Conservation (phyloP, 1,140 invertebrate species). For the Trypoxylus dichotomus region DNA sequence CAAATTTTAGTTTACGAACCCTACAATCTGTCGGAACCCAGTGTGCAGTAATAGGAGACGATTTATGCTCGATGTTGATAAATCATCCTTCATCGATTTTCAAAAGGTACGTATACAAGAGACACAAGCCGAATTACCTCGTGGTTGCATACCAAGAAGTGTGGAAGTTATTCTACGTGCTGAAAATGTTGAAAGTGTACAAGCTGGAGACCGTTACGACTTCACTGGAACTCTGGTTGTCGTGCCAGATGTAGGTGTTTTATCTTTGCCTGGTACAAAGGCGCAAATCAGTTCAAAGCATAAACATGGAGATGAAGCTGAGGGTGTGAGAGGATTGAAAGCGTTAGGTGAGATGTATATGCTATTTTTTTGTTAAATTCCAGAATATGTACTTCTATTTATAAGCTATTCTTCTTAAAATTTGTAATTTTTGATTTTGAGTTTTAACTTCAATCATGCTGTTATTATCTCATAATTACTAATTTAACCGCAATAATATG, state of each 20-base stretch:
- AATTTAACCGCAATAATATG: no score
- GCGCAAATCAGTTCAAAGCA: constrained; percentile 80
- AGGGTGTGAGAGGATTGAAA: constrained; percentile 87
- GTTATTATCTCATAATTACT: no score
- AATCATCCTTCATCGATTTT: constrained; percentile 96
- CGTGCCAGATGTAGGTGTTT: constrained; percentile 90
- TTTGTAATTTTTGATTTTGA: no score
- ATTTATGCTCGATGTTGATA: constrained; percentile 91
- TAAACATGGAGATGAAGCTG: constrained; percentile 71
- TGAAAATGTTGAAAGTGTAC: constrained; percentile 95
- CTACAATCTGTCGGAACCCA: constrained; percentile 93
- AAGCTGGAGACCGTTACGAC: constrained; percentile 83
- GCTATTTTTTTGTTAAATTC: background rate
- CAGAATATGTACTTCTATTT: no score
- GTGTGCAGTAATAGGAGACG: constrained; percentile 89
- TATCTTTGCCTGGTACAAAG: constrained; percentile 84
- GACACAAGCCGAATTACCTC: constrained; percentile 94
- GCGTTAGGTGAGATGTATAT: constrained; percentile 58
- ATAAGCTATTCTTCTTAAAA: no score
- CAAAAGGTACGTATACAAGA: constrained; percentile 99
- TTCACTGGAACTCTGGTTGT: constrained; percentile 97
- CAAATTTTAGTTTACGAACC: constrained; percentile 77
- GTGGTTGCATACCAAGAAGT: constrained; percentile 95
- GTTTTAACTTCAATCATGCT: no score
- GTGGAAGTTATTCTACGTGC: constrained; percentile 95